These are phyloP conservation scores for Manis pentadactyla DNA, from an alignment of 2,797 vertebrate species.

Conservation along the genomic window DNA sequence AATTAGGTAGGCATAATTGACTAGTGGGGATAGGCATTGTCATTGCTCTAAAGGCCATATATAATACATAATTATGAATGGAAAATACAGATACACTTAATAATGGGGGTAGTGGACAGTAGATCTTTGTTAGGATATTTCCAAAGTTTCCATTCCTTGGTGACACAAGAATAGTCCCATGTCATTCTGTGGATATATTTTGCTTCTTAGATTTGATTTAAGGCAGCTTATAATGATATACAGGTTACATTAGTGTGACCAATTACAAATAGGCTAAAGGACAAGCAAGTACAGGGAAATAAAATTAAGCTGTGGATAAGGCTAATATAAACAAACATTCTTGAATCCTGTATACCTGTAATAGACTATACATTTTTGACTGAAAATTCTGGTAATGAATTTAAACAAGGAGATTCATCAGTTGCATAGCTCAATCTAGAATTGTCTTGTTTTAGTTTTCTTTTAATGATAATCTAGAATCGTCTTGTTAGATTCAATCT, in stretches of 20 bases:
- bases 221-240: not conserved
- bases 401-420: not conserved
- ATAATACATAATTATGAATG: not conserved
- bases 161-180: not conserved
- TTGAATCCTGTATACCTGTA: not conserved
- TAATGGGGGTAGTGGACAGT: not conserved
- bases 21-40: not conserved
- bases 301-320: not conserved
- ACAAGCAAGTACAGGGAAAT: not conserved
- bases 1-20: not conserved
- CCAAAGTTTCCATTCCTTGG: not conserved
- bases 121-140: conserved; percentile 11
- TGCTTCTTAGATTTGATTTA: not conserved
- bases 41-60: not conserved
- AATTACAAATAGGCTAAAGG: conserved; percentile 15
- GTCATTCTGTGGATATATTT: not conserved
- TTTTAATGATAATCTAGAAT: conserved; percentile 38
- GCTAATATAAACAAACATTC: not conserved
- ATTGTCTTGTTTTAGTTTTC: not conserved
- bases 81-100: not conserved
- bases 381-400: conserved; percentile 21
- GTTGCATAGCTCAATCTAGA: not conserved
- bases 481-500: not conserved
- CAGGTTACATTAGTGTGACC: not conserved
- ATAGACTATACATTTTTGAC: not conserved